phyloP scores from a whole-genome alignment of 2,113 vertebrate species.

The Hemichromis elongatus region DNA sequence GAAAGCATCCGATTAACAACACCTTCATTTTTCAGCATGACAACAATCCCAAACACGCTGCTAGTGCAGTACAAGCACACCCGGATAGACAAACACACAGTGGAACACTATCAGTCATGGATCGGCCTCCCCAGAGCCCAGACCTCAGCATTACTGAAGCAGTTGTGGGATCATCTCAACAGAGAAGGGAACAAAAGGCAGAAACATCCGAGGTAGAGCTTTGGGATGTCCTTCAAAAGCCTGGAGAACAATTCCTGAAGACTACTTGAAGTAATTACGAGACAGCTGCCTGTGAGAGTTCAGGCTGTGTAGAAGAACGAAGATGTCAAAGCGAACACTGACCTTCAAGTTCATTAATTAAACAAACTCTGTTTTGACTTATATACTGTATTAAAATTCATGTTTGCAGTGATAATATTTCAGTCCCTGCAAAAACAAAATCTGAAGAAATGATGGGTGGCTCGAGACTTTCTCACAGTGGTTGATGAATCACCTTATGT shows the following conservation, averaged over 20 bases:
- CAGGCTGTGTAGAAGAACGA: neutral
- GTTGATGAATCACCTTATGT: neutral
- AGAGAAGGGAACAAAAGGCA: neutral
- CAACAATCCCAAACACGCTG: neutral
- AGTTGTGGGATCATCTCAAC: fast-evolving
- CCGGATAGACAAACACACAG: too few species aligned
- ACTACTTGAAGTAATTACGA: neutral
- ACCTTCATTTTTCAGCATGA: neutral
- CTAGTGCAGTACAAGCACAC: neutral
- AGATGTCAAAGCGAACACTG: neutral
- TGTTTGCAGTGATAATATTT: neutral
- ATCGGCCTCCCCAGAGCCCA: neutral
- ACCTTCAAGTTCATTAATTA: neutral
- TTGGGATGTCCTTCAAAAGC: neutral
- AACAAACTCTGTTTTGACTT: neutral
- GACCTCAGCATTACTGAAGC: neutral
- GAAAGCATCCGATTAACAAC: neutral
- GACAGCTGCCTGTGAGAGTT: neutral
- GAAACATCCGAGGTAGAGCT: neutral
- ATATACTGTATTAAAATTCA: too few species aligned
- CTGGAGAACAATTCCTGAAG: fast-evolving
- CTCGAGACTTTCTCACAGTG: neutral
- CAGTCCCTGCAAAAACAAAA: fast-evolving
- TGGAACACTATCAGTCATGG: neutral
- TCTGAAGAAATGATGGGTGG: neutral